Percentiles rank a stretch among this genome's conserved stretches.
These are phyloP conservation scores for Pogonus chalceus DNA, from an alignment of 1,140 invertebrate species.

Conservation along the genomic window DNA sequence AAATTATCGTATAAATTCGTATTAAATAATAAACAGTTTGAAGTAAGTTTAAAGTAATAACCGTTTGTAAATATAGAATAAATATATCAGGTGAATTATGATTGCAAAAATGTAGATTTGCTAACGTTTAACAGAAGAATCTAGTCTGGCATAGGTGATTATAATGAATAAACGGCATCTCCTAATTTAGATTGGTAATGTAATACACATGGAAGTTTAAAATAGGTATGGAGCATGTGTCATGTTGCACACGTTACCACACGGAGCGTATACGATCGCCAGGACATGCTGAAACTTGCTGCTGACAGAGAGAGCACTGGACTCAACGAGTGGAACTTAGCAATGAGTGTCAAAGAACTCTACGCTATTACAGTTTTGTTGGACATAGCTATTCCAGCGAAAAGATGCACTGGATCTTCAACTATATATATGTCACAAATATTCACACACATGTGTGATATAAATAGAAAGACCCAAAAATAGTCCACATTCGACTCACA, in stretches of 20 bases:
- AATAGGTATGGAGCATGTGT: conserved; percentile 31
- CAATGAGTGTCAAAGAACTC: conserved; percentile 1
- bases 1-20: background rate
- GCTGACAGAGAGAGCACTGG: too few relatives aligned
- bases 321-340: too few relatives aligned
- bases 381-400: background rate
- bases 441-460: background rate
- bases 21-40: background rate
- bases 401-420: background rate
- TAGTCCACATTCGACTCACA: background rate
- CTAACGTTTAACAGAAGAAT: background rate
- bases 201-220: conserved; percentile 31
- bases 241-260: conserved; percentile 30
- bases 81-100: too few relatives aligned
- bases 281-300: background rate
- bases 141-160: conserved; percentile 15
- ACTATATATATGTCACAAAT: background rate
- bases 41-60: background rate
- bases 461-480: background rate
- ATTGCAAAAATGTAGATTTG: background rate
- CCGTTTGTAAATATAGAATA: background rate
- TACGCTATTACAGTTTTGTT: background rate
- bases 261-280: background rate
- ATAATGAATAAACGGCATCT: conserved; percentile 13
- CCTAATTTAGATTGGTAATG: conserved; percentile 34